Conservation (phyloP, 1,140 invertebrate species). For the Anoplophora glabripennis region DNA sequence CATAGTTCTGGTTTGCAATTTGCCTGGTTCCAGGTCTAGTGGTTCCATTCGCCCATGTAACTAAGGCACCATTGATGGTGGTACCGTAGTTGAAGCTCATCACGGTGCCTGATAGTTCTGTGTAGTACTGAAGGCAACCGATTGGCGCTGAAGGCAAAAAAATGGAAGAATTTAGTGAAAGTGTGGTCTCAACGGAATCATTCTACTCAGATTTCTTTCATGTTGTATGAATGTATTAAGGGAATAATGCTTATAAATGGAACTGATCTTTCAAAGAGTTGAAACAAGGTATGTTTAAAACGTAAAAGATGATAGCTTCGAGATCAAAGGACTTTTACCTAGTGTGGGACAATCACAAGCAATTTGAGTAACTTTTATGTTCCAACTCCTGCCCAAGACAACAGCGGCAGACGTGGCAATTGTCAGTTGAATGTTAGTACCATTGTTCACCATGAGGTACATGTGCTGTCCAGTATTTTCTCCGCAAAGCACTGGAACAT, state of each 20-base stretch:
- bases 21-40: slow-evolving; percentile 62
- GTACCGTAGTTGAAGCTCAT: slow-evolving; percentile 75
- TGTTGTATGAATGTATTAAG: too few species aligned
- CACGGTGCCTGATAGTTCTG: slow-evolving; percentile 60
- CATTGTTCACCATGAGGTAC: slow-evolving; percentile 72
- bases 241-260: too few species aligned
- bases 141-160: slow-evolving; percentile 60
- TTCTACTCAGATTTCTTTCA: too few species aligned
- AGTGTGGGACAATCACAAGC: slow-evolving; percentile 63
- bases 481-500: slow-evolving; percentile 72
- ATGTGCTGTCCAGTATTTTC: slow-evolving; percentile 79
- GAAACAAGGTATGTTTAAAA: too few species aligned
- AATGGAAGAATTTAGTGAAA: too few species aligned
- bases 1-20: slow-evolving; percentile 72
- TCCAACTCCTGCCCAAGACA: slow-evolving; percentile 66
- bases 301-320: too few species aligned
- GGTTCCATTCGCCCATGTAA: slow-evolving; percentile 40
- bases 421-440: slow-evolving; percentile 64
- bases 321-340: too few species aligned
- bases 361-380: slow-evolving; percentile 71
- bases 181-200: too few species aligned
- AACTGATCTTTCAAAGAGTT: too few species aligned
- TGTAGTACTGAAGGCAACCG: slow-evolving; percentile 79
- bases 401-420: slow-evolving; percentile 61
- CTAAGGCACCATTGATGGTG: slow-evolving; percentile 52